Conservation (phyloP, 1,140 invertebrate species). For the Ceratina calcarata region DNA sequence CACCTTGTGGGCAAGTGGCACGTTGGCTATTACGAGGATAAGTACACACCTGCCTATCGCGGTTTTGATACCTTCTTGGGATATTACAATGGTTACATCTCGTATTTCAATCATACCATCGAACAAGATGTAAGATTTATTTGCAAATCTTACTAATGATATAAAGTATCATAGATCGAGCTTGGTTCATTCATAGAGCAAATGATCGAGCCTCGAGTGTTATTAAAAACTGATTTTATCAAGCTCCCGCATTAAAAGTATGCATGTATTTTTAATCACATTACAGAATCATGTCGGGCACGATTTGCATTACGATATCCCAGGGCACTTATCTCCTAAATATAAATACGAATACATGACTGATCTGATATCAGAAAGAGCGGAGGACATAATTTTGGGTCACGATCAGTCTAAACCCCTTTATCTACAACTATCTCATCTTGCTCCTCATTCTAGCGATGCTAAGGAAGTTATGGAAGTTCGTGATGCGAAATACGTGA, state of each 20-base stretch:
- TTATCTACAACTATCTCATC: constrained; percentile 84
- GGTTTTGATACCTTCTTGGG: constrained; percentile 86
- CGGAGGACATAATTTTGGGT: constrained; percentile 80
- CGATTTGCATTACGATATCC: constrained; percentile 79
- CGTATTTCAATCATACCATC: constrained; percentile 81
- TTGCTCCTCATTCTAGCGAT: constrained; percentile 82
- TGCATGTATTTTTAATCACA: not conserved
- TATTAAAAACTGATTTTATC: not conserved
- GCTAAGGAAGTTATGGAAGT: constrained; percentile 74
- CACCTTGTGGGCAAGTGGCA: constrained; percentile 79
- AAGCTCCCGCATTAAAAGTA: not conserved
- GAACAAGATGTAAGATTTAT: constrained; percentile 73
- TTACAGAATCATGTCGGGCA: constrained; percentile 75
- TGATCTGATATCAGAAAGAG: constrained; percentile 82
- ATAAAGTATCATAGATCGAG: not conserved
- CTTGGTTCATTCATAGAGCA: not conserved
- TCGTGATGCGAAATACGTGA: constrained; percentile 78
- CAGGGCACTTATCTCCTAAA: constrained; percentile 63
- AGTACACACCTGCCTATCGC: constrained; percentile 81
- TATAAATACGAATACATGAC: constrained; percentile 82
- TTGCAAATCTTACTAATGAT: not conserved
- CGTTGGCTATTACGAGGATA: constrained; percentile 72
- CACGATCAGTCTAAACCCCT: constrained; percentile 80
- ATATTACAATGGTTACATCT: constrained; percentile 84
- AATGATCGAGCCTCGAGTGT: too few relatives aligned